Percentiles rank a stretch among this genome's conserved stretches.
Conservation (phyloP, 2,113 vertebrate genomes). For the Albula goreensis region DNA sequence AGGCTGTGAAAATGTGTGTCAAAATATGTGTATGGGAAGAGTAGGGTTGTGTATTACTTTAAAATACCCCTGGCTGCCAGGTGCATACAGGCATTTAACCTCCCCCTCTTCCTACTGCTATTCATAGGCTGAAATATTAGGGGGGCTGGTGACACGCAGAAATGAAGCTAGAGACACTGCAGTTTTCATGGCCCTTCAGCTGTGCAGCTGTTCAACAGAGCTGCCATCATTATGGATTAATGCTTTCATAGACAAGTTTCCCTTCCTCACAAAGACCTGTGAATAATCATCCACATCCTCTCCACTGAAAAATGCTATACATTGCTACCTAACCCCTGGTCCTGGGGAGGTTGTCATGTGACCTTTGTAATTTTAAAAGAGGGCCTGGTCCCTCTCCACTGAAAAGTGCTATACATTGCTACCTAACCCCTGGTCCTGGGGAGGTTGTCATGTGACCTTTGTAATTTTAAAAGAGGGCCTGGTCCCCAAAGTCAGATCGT, state of each 20-base stretch:
- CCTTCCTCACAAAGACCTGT: background rate
- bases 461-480: too few relatives aligned
- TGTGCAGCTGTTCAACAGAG: conserved; percentile 53
- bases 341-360: too few relatives aligned
- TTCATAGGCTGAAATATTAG: conserved; percentile 56
- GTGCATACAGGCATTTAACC: conserved; percentile 12
- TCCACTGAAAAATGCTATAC: too few relatives aligned
- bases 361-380: too few relatives aligned
- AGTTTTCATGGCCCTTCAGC: conserved; percentile 35
- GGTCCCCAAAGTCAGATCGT: too few relatives aligned
- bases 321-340: too few relatives aligned
- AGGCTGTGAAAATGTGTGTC: background rate
- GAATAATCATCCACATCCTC: too few relatives aligned
- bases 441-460: too few relatives aligned
- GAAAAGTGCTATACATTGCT: too few relatives aligned
- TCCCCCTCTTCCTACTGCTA: conserved; percentile 36
- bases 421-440: too few relatives aligned
- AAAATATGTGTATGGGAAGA: background rate
- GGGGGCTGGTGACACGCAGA: conserved; percentile 30
- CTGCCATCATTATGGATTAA: background rate
- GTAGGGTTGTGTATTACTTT: conserved; percentile 43
- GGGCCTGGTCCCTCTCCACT: too few relatives aligned
- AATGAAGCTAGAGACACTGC: conserved; percentile 53
- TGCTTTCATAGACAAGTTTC: background rate
- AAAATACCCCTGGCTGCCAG: conserved; percentile 50